A percentile compares a stretch with the other conserved stretches of the same genome.
Evolutionary conservation across 2,888 invertebrate species (phyloP).

Genomic region (Rambutsinella grinnellia): DNA sequence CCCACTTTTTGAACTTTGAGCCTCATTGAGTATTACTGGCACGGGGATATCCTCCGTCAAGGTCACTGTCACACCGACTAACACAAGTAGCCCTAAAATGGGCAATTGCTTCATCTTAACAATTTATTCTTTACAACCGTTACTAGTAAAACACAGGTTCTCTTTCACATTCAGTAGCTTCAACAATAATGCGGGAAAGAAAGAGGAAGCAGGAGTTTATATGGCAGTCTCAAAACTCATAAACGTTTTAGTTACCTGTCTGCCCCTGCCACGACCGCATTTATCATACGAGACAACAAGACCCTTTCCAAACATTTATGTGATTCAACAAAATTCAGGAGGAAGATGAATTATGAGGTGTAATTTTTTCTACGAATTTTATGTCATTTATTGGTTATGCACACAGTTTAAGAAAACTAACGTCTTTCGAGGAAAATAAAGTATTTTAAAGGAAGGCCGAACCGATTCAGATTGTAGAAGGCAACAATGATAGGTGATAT

Average conservation of each 20-base stretch:
- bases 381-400: no score
- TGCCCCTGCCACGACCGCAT: background rate
- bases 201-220: no score
- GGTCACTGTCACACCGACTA: constrained; percentile 7
- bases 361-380: no score
- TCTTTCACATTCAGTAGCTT: no score
- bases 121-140: background rate
- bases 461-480: constrained; percentile 39
- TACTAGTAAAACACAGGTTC: no score
- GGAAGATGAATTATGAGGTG: constrained; percentile 45
- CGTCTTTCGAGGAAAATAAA: background rate
- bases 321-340: constrained; percentile 36
- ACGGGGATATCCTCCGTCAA: constrained; percentile 3
- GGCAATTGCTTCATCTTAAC: constrained; percentile 8
- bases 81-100: constrained; percentile 18
- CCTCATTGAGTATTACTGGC: constrained; percentile 24
- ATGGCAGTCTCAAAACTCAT: background rate
- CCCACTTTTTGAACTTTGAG: background rate
- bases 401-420: no score
- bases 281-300: no score
- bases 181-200: no score
- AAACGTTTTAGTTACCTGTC: background rate
- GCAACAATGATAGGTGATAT: no score
- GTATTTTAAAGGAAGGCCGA: constrained; percentile 30
- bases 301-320: background rate